Evolutionary conservation across 2,797 vertebrate species (phyloP).

Genomic region (Enteromius unitaeniatus): DNA sequence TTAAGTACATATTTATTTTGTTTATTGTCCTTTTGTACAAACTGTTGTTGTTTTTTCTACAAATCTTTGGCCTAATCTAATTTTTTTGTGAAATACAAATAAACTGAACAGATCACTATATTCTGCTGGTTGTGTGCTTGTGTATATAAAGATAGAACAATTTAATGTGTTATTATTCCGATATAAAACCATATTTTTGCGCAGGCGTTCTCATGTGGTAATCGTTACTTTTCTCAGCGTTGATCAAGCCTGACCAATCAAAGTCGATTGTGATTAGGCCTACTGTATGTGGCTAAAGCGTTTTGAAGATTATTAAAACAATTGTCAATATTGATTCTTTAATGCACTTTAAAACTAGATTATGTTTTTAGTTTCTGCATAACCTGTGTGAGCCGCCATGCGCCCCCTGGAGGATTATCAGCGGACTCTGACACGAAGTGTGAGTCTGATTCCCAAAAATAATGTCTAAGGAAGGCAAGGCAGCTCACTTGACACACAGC

Average conservation of each 20-base stretch:
- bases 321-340: background rate
- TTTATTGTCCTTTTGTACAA: too few relatives aligned
- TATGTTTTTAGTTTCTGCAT: background rate
- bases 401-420: background rate
- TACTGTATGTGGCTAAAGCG: background rate
- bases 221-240: background rate
- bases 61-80: too few relatives aligned
- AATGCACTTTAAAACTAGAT: background rate
- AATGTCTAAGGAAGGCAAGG: background rate
- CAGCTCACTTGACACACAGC: background rate
- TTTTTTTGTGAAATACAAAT: too few relatives aligned
- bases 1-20: too few relatives aligned
- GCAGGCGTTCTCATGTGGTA: background rate
- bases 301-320: background rate
- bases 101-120: background rate
- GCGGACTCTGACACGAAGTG: background rate
- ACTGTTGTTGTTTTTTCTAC: too few relatives aligned
- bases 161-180: background rate
- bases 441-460: background rate
- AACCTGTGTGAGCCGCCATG: background rate
- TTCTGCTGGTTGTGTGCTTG: background rate
- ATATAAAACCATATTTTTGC: background rate
- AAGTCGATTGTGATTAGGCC: background rate
- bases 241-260: background rate
- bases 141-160: background rate